Conservation (phyloP, 2,113 vertebrate genomes). For the Sorex araneus region DNA sequence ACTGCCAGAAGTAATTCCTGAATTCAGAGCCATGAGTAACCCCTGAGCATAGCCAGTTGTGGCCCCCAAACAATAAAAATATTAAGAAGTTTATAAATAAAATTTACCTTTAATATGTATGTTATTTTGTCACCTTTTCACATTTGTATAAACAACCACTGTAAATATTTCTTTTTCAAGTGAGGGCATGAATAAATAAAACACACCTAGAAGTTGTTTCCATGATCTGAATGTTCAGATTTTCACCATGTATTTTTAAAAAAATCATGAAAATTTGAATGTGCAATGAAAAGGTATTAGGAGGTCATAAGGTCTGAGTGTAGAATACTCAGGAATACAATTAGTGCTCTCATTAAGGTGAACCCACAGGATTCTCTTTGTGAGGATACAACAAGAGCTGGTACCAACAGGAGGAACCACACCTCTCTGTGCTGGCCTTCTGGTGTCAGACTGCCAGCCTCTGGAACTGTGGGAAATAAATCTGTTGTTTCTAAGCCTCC, state of each 20-base stretch:
- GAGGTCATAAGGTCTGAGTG: no score
- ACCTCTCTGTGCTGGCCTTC: background rate
- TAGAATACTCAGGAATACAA: background rate
- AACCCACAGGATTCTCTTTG: background rate
- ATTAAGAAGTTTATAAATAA: constrained; percentile 18
- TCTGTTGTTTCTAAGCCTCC: background rate
- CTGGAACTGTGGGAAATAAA: background rate
- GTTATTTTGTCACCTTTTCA: background rate
- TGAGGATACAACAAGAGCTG: background rate
- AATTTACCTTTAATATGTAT: background rate
- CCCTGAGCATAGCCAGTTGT: no score
- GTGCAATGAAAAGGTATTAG: background rate
- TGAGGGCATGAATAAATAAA: constrained; percentile 36
- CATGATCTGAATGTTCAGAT: background rate
- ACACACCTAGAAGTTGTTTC: background rate
- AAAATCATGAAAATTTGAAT: background rate
- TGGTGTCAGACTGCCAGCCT: background rate
- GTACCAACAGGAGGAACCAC: background rate
- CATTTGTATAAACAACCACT: background rate
- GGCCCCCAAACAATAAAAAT: background rate
- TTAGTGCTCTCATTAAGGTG: background rate
- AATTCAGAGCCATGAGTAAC: no score
- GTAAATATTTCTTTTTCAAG: background rate
- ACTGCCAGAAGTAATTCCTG: no score
- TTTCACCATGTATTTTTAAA: background rate